Evolutionary conservation across 2,113 vertebrate species (phyloP).

Genomic region (Diphyllodes magnificus): DNA sequence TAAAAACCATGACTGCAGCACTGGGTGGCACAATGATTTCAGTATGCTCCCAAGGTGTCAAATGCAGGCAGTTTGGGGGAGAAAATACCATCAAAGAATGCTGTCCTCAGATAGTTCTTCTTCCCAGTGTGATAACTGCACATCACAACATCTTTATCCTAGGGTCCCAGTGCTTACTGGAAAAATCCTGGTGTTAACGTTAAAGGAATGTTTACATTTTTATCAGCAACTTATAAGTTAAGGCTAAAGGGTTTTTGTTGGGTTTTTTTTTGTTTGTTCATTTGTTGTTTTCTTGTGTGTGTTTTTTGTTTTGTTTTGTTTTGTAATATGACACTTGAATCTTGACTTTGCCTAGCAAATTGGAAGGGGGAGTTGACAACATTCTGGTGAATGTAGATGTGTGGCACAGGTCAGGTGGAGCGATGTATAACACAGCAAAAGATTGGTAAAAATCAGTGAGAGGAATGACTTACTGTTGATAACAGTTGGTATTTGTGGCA

Average conservation of each 20-base stretch:
- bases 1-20: neutral
- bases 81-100: neutral
- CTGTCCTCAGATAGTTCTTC: neutral
- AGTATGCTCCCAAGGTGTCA: neutral
- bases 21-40: neutral
- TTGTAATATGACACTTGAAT: neutral
- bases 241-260: neutral
- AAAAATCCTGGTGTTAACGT: neutral
- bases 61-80: neutral
- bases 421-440: neutral
- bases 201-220: neutral
- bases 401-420: neutral
- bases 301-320: neutral
- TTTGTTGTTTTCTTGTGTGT: too few relatives aligned
- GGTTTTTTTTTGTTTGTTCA: too few relatives aligned
- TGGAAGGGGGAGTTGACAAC: neutral
- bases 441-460: neutral
- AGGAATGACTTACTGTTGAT: slow-evolving; percentile 48
- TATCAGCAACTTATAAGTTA: neutral
- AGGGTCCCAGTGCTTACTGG: neutral
- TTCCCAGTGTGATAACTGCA: neutral
- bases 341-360: neutral
- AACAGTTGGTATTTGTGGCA: slow-evolving; percentile 41
- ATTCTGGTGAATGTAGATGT: neutral
- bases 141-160: neutral